Base-by-base conservation (phyloP, 2,797 vertebrate genomes). In the Anas acuta region DNA sequence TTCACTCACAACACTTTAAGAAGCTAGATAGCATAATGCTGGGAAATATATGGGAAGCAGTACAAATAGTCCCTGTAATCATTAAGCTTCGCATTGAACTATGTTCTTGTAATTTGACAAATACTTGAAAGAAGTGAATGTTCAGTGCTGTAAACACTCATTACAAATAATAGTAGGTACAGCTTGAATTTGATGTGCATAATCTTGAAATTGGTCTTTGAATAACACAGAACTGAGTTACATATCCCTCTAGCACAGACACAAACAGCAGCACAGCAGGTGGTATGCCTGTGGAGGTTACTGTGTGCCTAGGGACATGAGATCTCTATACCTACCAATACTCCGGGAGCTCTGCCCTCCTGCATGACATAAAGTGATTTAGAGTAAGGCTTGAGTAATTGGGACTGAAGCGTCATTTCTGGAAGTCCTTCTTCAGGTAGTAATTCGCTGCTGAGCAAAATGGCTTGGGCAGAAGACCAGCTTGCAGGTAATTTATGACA, bases 391-490 rank as follows among this genome's bases (percentile, higher is more conserved):
- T 88, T 86, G 33, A 45, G 75, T 86, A 73, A 84, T 49, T 66
- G 4, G 37, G 37, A 20, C n/a, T 45, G 73, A 80, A 86, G 62
- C 26, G 19, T 9, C 26, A 25, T 84, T 96, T 88, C 53, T 88
- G 53, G 26, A 64, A 82, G 64, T 57, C 51, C 21, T 62, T 11
- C 2, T 3, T 93, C 23, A 45, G 51, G 21, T 57, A 18, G 78
- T 89, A 28, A 70, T 91, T 94, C 20, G 54, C 30, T 74, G 43
- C 76, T 77, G 89, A 92, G 35, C 94, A 72, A 65, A 96, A 67
- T 65, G 14, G 11, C 14, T 65, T 84, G 33, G 23, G 67, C 30
- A 77, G 76, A 94, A 53, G 30, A 82, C 25, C 15, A 25, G 32
- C 18, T 93, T 58, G 18, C 49, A 84, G 56, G 70, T 43, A 60